A percentile compares a stretch with the other conserved stretches of the same genome.
phyloP scores from a whole-genome alignment of 2,797 vertebrate species.

The Microhierax caerulescens region DNA sequence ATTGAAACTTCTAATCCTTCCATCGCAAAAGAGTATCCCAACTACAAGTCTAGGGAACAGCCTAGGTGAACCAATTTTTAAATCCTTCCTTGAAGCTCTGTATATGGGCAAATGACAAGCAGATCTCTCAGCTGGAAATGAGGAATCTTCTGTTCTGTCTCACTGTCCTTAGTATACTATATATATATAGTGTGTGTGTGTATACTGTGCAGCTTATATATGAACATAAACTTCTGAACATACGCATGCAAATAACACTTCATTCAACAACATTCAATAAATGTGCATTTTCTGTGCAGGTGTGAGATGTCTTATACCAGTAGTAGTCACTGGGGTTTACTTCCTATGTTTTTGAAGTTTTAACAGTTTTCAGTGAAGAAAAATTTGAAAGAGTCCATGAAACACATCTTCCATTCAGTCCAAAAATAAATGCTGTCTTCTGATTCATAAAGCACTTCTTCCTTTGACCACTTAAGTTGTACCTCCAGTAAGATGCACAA shows the following conservation, averaged over 20 bases:
- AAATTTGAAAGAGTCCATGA: neutral
- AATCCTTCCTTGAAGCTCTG: neutral
- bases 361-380: neutral
- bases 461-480: neutral
- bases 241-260: neutral
- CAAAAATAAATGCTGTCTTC: neutral
- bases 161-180: neutral
- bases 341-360: neutral
- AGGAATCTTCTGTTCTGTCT: neutral
- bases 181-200: fast-evolving
- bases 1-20: neutral
- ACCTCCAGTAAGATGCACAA: neutral
- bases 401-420: neutral
- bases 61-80: neutral
- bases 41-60: neutral
- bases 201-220: neutral
- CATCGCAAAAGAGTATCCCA: neutral
- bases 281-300: neutral
- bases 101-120: neutral
- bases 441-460: neutral
- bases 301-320: neutral
- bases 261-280: neutral
- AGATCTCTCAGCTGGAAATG: neutral
- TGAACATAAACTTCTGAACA: neutral
- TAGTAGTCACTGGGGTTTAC: neutral